Evolutionary conservation across 2,113 vertebrate species (phyloP).

Genomic region (Clarias gariepinus): DNA sequence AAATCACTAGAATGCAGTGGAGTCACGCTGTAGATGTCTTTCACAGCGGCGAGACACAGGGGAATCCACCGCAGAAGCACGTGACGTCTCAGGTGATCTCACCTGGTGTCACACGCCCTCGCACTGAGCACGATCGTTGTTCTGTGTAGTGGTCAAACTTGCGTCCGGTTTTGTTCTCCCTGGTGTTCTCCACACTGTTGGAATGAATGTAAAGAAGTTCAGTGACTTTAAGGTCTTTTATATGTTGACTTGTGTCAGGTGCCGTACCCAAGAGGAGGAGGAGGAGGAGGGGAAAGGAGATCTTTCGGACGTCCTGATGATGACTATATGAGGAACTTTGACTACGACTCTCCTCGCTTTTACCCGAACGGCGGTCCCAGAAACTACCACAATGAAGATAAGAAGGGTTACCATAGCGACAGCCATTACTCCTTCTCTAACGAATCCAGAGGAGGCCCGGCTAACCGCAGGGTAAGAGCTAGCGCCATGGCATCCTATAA

Average conservation of each 20-base stretch:
- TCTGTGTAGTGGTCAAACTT: too few species aligned
- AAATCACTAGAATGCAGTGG: too few species aligned
- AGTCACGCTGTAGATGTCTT: too few species aligned
- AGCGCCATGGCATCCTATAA: neutral
- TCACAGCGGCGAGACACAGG: too few species aligned
- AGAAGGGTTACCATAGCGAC: conserved; percentile 69
- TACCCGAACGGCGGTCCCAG: conserved; percentile 70
- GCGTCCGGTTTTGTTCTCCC: too few species aligned
- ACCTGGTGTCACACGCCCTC: too few species aligned
- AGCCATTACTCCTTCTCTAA: conserved; percentile 61
- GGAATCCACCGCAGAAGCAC: too few species aligned
- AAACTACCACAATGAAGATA: conserved; percentile 70
- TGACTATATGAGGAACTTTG: conserved; percentile 66
- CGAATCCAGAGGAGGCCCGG: conserved; percentile 66
- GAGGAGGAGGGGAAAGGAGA: conserved; percentile 61
- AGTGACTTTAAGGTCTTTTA: neutral
- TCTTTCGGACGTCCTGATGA: conserved; percentile 71
- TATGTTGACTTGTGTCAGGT: conserved; percentile 51
- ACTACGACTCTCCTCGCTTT: conserved; percentile 71
- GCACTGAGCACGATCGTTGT: too few species aligned
- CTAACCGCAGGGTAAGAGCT: conserved; percentile 66
- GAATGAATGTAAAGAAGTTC: neutral
- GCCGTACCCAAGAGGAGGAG: conserved; percentile 62
- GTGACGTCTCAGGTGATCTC: too few species aligned
- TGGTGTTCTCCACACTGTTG: too few species aligned